These are phyloP conservation scores for Tragelaphus strepsiceros DNA, from an alignment of 2,113 vertebrate species.

Conservation along the genomic window DNA sequence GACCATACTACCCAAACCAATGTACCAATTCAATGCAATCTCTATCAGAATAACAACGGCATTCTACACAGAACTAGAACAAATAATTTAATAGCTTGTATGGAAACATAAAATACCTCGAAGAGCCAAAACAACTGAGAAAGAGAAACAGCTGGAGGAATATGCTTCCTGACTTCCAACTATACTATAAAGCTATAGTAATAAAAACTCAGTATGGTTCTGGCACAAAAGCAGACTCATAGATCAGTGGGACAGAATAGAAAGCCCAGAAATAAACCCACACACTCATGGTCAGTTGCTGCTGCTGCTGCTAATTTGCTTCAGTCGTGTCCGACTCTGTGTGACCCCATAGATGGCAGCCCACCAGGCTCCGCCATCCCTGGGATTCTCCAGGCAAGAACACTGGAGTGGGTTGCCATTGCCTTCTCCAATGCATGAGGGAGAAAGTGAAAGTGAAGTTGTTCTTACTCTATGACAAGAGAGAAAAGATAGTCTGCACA, in stretches of 20 bases:
- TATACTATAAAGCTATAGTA: not conserved
- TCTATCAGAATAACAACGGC: not conserved
- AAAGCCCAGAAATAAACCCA: not conserved
- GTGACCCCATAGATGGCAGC: not conserved
- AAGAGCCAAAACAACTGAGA: not conserved
- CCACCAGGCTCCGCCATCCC: not conserved
- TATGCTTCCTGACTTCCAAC: not conserved
- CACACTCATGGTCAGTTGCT: not conserved
- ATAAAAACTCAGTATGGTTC: not conserved
- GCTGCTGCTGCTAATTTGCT: not conserved
- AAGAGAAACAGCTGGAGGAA: not conserved
- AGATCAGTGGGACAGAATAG: not conserved
- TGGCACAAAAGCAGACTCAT: not conserved
- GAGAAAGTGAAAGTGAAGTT: not conserved
- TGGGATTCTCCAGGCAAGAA: not conserved
- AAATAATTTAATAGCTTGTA: not conserved
- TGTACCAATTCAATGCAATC: not conserved
- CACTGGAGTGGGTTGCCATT: not conserved
- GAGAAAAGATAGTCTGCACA: not conserved
- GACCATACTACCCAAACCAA: not conserved
- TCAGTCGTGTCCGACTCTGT: not conserved
- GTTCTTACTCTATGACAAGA: not conserved
- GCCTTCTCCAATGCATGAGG: not conserved
- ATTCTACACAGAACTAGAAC: not conserved
- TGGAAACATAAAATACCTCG: not conserved